phyloP scores from a whole-genome alignment of 2,113 vertebrate species.

The Neofelis nebulosa region DNA sequence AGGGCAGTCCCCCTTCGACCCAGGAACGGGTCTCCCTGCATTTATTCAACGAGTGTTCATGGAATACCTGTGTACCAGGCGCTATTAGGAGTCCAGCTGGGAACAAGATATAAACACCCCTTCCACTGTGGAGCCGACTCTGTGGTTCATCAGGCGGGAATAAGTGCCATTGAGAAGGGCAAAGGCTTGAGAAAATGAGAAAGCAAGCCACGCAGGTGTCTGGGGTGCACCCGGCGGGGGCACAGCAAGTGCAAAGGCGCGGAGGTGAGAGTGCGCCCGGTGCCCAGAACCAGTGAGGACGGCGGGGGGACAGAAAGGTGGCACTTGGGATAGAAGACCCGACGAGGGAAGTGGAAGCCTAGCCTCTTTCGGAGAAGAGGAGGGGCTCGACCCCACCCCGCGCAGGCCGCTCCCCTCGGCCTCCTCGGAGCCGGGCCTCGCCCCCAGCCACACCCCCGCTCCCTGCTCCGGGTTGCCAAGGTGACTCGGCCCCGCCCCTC shows the following conservation, averaged over 20 bases:
- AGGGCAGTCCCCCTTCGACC: neutral
- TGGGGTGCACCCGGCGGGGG: neutral
- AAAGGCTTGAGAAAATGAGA: neutral
- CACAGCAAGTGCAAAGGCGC: neutral
- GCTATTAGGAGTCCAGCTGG: neutral
- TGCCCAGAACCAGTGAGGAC: neutral
- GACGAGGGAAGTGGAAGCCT: fast-evolving
- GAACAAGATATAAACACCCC: neutral
- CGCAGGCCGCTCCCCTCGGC: neutral
- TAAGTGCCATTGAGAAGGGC: neutral
- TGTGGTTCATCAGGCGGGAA: neutral
- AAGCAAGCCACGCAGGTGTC: neutral
- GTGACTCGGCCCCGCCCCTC: neutral
- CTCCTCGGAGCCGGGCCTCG: neutral
- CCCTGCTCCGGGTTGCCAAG: neutral
- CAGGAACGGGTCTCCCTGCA: neutral
- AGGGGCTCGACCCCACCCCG: too few species aligned
- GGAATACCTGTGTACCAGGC: neutral
- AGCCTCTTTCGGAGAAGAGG: too few species aligned
- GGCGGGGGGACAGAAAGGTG: fast-evolving
- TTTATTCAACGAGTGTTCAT: neutral
- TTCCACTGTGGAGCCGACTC: neutral
- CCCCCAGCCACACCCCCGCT: neutral
- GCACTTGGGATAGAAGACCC: neutral
- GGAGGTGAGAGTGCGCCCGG: neutral